Evolutionary conservation across 2,888 invertebrate genomes (phyloP).

Genomic region (Campaea margaritaria): DNA sequence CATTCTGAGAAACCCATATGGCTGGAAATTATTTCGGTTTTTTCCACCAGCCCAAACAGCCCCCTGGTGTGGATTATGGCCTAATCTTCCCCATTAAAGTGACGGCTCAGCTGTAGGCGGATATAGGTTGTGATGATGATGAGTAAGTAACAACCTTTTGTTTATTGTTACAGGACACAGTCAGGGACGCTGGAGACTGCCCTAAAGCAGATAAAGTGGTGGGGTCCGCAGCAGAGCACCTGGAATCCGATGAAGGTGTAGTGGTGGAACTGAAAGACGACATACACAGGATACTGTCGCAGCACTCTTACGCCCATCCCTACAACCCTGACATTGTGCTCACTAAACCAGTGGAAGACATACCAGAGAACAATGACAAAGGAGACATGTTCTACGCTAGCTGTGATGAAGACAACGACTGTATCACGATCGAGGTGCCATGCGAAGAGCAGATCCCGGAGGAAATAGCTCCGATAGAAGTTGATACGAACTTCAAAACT

Average conservation of each 20-base stretch:
- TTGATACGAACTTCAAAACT: constrained; percentile 64
- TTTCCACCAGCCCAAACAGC: no score
- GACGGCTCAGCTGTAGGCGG: no score
- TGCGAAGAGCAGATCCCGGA: constrained; percentile 82
- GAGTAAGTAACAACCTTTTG: no score
- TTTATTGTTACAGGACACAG: constrained; percentile 64
- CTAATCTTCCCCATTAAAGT: no score
- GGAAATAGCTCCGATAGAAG: constrained; percentile 57
- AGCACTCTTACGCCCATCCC: constrained; percentile 83
- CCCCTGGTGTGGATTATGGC: no score
- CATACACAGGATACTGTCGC: constrained; percentile 77
- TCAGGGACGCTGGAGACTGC: constrained; percentile 71
- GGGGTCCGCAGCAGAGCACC: constrained; percentile 93
- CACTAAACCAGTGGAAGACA: constrained; percentile 53
- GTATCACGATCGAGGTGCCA: constrained; percentile 89
- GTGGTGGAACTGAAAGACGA: constrained; percentile 79
- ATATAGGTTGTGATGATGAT: no score
- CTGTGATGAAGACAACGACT: constrained; percentile 89
- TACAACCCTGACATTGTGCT: constrained; percentile 60
- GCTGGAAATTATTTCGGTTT: no score
- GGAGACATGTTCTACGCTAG: constrained; percentile 89
- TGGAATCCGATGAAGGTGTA: constrained; percentile 91
- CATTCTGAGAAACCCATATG: no score
- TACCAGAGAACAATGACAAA: constrained; percentile 71
- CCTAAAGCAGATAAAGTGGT: constrained; percentile 89